Evolutionary conservation across 1,140 invertebrate genomes (phyloP), one percentile per base, ranked within the genome.

Genomic region (Amphibalanus amphitrite): DNA sequence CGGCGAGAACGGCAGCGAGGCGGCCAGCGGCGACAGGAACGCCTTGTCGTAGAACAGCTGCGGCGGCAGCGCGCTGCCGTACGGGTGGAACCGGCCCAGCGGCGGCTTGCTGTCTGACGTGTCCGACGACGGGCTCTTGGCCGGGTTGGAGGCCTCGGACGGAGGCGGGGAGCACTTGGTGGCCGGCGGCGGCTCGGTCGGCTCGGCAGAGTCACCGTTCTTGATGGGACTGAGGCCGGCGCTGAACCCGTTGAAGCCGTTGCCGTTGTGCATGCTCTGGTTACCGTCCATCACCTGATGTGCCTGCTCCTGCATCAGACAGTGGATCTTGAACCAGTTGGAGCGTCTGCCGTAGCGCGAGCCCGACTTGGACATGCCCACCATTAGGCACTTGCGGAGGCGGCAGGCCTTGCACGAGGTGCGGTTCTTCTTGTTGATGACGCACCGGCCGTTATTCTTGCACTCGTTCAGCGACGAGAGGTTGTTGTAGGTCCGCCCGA

Each of bases 251-350:
- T n/a, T n/a, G n/a, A 38, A 38, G 38, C 38, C 38, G 38, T 38
- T 38, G 38, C 38, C 38, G 38, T 38, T 38, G 38, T 38, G 38
- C 38, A 38, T 38, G 38, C 38, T 38, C 38, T 6, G 17, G 38
- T 17, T n/a, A n/a, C n/a, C 17, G 64, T 65, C 64, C 6, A 65
- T 8, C 64, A 26, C 20, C 64, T 65, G 64, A 23, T 38, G 38
- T 17, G 64, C 64, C 64, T 65, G 64, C 64, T 65, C 89, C 80
- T 93, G 91, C 30, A 95, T 84, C 0, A 94, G 82, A 76, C 92
- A 95, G 79, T 94, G 92, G 71, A 95, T 93, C 81, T 95, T 95
- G 84, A 95, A 95, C 92, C 92, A 95, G 82, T 95, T 95, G 17
- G 91, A 93, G 59, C 92, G 83, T 6, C 92, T 84, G 0, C 92